These are phyloP conservation scores for Heliothis peltigera DNA, from an alignment of 2,888 invertebrate species.

Conservation along the genomic window DNA sequence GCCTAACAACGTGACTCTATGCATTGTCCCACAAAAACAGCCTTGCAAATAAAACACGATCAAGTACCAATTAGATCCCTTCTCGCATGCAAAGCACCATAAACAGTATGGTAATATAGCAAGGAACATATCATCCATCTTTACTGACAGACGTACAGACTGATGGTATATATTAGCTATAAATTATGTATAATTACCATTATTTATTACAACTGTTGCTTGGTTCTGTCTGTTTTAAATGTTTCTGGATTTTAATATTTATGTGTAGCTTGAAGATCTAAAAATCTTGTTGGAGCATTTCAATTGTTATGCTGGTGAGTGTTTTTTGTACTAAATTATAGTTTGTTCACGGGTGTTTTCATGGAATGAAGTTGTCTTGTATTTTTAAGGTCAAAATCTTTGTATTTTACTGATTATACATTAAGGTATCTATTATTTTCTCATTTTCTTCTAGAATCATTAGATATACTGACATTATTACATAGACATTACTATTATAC, in stretches of 20 bases:
- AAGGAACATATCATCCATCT: constrained; percentile 63
- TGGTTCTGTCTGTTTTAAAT: constrained; percentile 28
- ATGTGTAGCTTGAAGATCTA: not conserved
- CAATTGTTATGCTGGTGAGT: too few relatives aligned
- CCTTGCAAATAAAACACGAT: constrained; percentile 53
- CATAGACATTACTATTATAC: too few relatives aligned
- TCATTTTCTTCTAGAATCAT: too few relatives aligned
- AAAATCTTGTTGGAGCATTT: too few relatives aligned
- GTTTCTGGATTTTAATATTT: not conserved
- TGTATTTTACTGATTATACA: too few relatives aligned
- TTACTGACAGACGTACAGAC: constrained; percentile 67
- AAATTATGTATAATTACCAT: constrained; percentile 70
- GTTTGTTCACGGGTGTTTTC: too few relatives aligned
- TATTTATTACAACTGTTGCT: constrained; percentile 63
- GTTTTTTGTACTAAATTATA: too few relatives aligned
- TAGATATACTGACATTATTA: too few relatives aligned
- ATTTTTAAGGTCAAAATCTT: too few relatives aligned
- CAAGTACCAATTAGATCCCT: constrained; percentile 65
- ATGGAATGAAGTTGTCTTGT: too few relatives aligned
- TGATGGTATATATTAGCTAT: constrained; percentile 79
- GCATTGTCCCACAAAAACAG: constrained; percentile 54
- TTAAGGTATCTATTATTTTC: too few relatives aligned
- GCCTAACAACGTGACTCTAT: constrained; percentile 50
- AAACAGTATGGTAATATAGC: constrained; percentile 60
- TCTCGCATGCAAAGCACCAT: constrained; percentile 57